A percentile compares a stretch with the other conserved stretches of the same genome.
These are phyloP conservation scores for Drosophila pruinosa DNA, from an alignment of 1,140 invertebrate species.

Conservation along the genomic window DNA sequence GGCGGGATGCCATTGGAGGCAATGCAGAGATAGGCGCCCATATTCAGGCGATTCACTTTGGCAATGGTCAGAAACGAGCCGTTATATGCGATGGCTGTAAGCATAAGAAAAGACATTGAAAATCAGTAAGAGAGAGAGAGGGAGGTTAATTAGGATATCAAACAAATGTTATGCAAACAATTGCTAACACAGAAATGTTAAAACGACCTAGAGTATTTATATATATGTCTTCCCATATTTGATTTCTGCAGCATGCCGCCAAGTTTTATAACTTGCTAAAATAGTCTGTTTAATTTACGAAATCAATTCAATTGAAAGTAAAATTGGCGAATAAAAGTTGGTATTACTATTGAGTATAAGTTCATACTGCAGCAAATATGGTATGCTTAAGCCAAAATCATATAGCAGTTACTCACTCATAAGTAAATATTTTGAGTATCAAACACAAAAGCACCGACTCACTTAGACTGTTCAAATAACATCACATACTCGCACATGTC, in stretches of 20 bases:
- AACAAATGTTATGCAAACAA: conserved; percentile 20
- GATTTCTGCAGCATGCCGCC: not conserved
- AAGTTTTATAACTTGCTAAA: not conserved
- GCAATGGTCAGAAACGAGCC: conserved; percentile 90
- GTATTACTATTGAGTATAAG: no score
- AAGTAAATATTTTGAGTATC: conserved; percentile 11
- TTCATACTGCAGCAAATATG: not conserved
- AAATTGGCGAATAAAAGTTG: not conserved
- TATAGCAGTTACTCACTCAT: not conserved
- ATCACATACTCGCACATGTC: no score
- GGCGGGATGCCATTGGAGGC: conserved; percentile 93
- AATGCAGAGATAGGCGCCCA: conserved; percentile 95
- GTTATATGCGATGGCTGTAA: conserved; percentile 86
- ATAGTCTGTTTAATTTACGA: no score
- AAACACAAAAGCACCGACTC: not conserved
- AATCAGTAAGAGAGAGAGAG: conserved; percentile 1
- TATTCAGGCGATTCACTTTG: conserved; percentile 93
- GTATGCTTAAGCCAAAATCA: not conserved
- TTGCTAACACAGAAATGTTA: not conserved
- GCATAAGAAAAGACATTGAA: conserved; percentile 7
- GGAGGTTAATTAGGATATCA: conserved; percentile 15
- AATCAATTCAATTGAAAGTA: not conserved
- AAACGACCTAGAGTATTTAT: not conserved
- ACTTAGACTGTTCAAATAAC: no score
- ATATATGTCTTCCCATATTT: not conserved